A percentile compares a stretch with the other conserved stretches of the same genome.
These are phyloP conservation scores for Capra hircus DNA, from an alignment of 2,113 vertebrate species.

Conservation along the genomic window DNA sequence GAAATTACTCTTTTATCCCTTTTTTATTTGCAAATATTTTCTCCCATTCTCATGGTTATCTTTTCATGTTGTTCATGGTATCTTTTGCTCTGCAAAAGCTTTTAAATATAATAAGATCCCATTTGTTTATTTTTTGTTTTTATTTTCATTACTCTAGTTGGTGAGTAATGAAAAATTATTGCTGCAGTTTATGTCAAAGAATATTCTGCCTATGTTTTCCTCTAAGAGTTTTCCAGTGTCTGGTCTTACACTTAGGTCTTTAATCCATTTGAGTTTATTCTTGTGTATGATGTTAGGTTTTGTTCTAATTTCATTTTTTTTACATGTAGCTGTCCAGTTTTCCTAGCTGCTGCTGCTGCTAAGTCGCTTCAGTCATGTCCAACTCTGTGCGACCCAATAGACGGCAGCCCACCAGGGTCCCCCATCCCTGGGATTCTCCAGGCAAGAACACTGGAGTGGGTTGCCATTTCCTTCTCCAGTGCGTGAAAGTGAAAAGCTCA, in stretches of 20 bases:
- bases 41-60: background rate
- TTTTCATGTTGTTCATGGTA: background rate
- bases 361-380: rapidly evolving
- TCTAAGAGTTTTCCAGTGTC: background rate
- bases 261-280: background rate
- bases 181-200: background rate
- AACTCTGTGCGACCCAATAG: too few relatives aligned
- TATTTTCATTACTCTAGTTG: background rate
- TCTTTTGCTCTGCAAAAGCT: background rate
- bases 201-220: background rate
- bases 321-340: background rate
- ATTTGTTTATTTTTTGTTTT: background rate
- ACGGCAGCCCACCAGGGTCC: too few relatives aligned
- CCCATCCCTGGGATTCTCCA: too few relatives aligned
- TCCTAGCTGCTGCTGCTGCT: background rate
- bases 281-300: background rate
- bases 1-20: background rate
- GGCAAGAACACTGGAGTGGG: too few relatives aligned
- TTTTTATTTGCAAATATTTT: background rate
- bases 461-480: too few relatives aligned
- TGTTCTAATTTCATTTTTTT: background rate
- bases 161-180: background rate
- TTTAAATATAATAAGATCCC: background rate
- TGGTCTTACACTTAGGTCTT: background rate
- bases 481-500: too few relatives aligned